Evolutionary conservation across 2,113 vertebrate species (phyloP).

Genomic region (Apteryx mantelli): DNA sequence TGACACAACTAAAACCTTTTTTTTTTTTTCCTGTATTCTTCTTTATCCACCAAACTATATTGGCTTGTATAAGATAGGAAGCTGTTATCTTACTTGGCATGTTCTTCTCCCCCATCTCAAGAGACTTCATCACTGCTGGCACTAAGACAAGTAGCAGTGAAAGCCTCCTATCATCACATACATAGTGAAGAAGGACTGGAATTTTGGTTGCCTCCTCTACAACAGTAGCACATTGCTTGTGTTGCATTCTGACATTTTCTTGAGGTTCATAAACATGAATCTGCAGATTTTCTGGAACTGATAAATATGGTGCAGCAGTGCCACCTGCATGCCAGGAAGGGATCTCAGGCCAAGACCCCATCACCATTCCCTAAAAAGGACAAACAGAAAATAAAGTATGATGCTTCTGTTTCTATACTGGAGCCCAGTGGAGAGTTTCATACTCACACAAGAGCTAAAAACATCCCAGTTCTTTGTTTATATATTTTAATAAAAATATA

Average conservation of each 20-base stretch:
- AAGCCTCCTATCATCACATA: neutral
- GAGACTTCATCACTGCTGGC: neutral
- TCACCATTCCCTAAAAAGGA: rapidly evolving
- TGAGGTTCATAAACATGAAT: neutral
- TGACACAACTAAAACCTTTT: neutral
- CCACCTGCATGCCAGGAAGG: neutral
- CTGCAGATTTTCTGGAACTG: neutral
- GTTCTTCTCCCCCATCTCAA: neutral
- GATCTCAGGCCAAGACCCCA: neutral
- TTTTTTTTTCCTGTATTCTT: neutral
- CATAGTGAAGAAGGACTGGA: neutral
- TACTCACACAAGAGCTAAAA: neutral
- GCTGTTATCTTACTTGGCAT: neutral
- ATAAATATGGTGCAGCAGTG: neutral
- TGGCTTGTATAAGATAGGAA: neutral
- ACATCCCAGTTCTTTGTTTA: neutral
- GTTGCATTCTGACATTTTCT: neutral
- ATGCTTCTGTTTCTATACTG: neutral
- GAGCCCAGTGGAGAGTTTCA: neutral
- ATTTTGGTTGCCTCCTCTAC: neutral
- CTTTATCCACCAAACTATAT: neutral
- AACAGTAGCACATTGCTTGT: neutral
- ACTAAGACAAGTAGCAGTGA: neutral
- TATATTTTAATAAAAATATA: neutral
- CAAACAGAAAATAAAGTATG: neutral